Evolutionary conservation across 1,140 invertebrate genomes (phyloP), one percentile per base, ranked within the genome.

Genomic region (Scaptomyza hsui): DNA sequence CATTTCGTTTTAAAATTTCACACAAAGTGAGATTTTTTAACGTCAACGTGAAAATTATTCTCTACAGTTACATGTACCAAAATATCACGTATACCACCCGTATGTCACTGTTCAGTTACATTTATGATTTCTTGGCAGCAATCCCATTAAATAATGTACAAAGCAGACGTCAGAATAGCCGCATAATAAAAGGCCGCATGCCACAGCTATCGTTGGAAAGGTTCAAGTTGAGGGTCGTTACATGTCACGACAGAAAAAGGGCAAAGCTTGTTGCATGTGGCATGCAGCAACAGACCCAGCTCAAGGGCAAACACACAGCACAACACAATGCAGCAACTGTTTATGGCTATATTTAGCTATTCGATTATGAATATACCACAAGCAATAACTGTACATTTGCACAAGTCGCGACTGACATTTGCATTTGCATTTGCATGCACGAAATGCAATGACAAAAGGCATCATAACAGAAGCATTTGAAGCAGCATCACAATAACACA

Each of bases 201-300:
- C 53, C 26, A 9, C 39, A 15, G 9, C 32, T 29, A 9, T 24
- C 35, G 7, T 7, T 5, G 45, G 35, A 67, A 71, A 72, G 65
- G 80, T 86, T 86, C 77, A 85, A 85, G 80, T 86, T 85, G 69
- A 81, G 78, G 82, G 81, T 77, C 73, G 61, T 32, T 16, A 2
- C 26, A 39, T 24, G 35, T 5, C 16, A 59, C 32, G 48, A 10
- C 35, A 29, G 39, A 26, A 39, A 47, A 52, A 63, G 55, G 57
- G 57, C 37, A 51, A 55, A 48, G 44, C 62, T 67, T 64, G 44
- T 47, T 57, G 57, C 69, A 65, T 72, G 49, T 47, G 15, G 18
- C 51, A 57, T 24, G 29, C 19, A 47, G 29, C 29, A 6, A 10
- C 16, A 39, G 18, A 13, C 12, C 49, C 19, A 44, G 13, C 13